phyloP scores from a whole-genome alignment of 2,888 invertebrate genomes.

The Alloscopus bannaensis region DNA sequence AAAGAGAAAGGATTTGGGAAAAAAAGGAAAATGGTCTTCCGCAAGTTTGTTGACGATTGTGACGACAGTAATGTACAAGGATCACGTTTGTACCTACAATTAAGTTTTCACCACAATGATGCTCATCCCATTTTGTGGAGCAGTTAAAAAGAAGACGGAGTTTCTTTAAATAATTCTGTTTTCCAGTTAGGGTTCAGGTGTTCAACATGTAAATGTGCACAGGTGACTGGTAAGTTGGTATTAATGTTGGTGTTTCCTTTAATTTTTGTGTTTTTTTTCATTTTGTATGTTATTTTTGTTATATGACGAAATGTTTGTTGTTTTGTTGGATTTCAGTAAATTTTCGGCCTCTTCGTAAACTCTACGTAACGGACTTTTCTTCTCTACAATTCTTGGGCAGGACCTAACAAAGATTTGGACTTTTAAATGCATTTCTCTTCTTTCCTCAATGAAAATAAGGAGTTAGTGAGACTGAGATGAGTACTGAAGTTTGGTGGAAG shows the following conservation, averaged over 20 bases:
- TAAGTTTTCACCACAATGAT: too few species aligned
- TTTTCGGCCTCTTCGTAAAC: conserved; percentile 56
- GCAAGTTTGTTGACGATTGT: too few species aligned
- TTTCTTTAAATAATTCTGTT: neutral
- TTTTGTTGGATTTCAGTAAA: conserved; percentile 43
- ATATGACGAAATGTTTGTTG: neutral
- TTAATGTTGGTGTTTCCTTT: neutral
- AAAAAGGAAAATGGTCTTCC: neutral
- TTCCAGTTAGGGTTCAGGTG: neutral
- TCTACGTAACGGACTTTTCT: conserved; percentile 23
- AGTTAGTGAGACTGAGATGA: neutral
- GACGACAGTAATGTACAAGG: too few species aligned
- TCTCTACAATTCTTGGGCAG: conserved; percentile 42
- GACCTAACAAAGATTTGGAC: conserved; percentile 34
- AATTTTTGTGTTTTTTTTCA: neutral
- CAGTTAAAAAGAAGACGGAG: neutral
- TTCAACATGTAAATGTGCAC: neutral
- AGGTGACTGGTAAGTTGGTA: neutral
- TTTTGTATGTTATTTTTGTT: neutral
- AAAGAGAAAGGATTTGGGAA: neutral
- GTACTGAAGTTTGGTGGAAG: neutral
- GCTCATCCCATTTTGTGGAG: too few species aligned
- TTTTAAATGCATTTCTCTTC: neutral
- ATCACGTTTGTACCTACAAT: too few species aligned
- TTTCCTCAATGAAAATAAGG: neutral